Percentiles rank a stretch among this genome's conserved stretches.
Evolutionary conservation across 2,888 invertebrate species (phyloP).

Genomic region (Philhelius pedissequus): DNA sequence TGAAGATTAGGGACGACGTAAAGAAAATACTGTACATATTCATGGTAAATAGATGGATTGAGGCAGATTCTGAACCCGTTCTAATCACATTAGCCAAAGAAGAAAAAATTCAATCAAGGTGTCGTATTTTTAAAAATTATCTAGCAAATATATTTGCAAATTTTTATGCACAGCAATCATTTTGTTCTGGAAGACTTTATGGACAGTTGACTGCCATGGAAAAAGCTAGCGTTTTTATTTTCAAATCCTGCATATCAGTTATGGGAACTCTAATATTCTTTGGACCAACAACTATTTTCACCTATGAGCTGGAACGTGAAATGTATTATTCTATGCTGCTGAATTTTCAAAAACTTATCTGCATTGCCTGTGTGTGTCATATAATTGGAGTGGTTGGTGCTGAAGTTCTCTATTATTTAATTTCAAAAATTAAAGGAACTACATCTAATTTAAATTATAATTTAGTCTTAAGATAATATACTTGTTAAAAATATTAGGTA

Average conservation of each 20-base stretch:
- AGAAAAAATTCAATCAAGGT: not conserved
- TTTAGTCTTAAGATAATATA: not conserved
- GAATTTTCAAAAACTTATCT: not conserved
- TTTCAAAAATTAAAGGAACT: not conserved
- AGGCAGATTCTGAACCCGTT: not conserved
- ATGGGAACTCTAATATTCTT: constrained; percentile 25
- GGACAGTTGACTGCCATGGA: constrained; percentile 10
- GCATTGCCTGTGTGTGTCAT: constrained; percentile 12
- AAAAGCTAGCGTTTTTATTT: constrained; percentile 13
- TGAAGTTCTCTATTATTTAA: not conserved
- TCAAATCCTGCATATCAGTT: constrained; percentile 17
- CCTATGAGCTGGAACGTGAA: constrained; percentile 70
- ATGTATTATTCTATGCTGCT: constrained; percentile 53
- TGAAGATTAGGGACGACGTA: constrained; percentile 66
- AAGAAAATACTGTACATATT: constrained; percentile 55
- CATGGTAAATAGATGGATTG: constrained; percentile 67
- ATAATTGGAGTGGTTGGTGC: not conserved
- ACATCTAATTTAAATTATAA: not conserved
- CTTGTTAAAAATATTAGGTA: not conserved
- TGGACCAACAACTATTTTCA: constrained; percentile 67
- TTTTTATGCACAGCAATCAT: constrained; percentile 19
- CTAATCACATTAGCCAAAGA: not conserved
- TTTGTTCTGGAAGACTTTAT: not conserved
- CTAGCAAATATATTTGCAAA: constrained; percentile 29
- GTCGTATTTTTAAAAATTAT: not conserved